These are phyloP conservation scores for Columba janthina DNA, from an alignment of 2,113 vertebrate species.

Conservation along the genomic window DNA sequence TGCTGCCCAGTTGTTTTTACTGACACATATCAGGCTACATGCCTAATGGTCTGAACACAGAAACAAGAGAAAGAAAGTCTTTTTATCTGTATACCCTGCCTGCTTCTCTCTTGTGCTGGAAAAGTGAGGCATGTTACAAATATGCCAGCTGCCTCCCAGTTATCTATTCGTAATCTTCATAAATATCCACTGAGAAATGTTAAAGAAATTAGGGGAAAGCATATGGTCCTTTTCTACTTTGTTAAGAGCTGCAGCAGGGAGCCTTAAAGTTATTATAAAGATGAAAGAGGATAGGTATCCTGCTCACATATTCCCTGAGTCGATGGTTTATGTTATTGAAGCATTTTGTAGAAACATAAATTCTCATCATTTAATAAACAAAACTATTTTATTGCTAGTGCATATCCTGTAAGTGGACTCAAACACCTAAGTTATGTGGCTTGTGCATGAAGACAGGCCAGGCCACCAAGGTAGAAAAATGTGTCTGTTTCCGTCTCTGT, in stretches of 20 bases:
- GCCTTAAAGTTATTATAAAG: not conserved
- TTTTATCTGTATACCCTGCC: not conserved
- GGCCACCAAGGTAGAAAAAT: not conserved
- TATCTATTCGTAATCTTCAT: not conserved
- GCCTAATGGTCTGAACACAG: not conserved
- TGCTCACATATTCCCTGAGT: not conserved
- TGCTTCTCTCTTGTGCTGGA: not conserved
- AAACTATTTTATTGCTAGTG: not conserved
- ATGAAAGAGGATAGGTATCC: not conserved
- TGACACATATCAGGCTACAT: not conserved
- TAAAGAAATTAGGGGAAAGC: constrained; percentile 1
- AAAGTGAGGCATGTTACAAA: not conserved
- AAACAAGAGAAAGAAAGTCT: not conserved
- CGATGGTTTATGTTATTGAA: constrained; percentile 7
- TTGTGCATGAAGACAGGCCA: not conserved
- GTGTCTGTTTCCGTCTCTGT: not conserved
- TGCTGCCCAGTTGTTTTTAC: not conserved
- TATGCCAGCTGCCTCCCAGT: not conserved
- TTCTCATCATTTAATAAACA: not conserved
- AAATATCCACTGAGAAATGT: not conserved
- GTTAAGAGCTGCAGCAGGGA: not conserved
- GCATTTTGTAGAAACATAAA: not conserved
- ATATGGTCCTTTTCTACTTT: not conserved
- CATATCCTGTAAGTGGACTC: not conserved
- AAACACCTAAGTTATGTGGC: not conserved